These are phyloP conservation scores for Anoplophora glabripennis DNA, from an alignment of 1,140 invertebrate species.

Conservation along the genomic window DNA sequence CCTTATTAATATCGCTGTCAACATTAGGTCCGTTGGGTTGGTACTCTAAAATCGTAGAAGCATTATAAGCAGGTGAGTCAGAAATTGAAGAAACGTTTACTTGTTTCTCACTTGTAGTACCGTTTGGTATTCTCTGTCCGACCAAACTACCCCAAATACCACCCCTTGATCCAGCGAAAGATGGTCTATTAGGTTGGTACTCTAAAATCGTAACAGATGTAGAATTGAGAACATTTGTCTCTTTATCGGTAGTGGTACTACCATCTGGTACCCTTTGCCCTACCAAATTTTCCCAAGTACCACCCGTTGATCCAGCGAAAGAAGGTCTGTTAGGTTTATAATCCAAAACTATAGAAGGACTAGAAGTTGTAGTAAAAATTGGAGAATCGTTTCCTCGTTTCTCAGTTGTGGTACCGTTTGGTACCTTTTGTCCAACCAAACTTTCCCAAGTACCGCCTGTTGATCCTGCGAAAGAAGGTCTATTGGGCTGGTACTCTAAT, in stretches of 20 bases:
- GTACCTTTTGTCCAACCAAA: neutral
- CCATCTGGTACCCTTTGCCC: neutral
- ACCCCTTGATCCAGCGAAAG: slow-evolving; percentile 9
- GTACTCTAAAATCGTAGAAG: too few species aligned
- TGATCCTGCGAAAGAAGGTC: slow-evolving; percentile 13
- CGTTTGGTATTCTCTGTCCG: neutral
- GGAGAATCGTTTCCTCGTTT: too few species aligned
- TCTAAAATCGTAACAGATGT: neutral
- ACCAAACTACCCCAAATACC: neutral
- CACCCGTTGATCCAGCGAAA: slow-evolving; percentile 10
- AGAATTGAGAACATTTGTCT: neutral
- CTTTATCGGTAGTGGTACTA: neutral
- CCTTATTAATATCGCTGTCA: too few species aligned
- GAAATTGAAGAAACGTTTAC: too few species aligned
- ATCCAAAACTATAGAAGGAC: neutral
- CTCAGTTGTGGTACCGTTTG: neutral
- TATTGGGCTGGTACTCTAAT: neutral
- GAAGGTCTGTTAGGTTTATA: slow-evolving; percentile 10
- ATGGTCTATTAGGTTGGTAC: slow-evolving; percentile 1
- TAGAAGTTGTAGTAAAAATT: neutral
- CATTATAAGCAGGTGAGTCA: too few species aligned
- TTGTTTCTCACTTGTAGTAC: neutral
- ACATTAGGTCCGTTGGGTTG: too few species aligned
- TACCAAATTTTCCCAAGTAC: neutral
- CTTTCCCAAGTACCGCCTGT: neutral